Percentiles rank a stretch among this genome's conserved stretches.
phyloP scores from a whole-genome alignment of 2,797 vertebrate genomes.

The Gymnopithys bicolor region DNA sequence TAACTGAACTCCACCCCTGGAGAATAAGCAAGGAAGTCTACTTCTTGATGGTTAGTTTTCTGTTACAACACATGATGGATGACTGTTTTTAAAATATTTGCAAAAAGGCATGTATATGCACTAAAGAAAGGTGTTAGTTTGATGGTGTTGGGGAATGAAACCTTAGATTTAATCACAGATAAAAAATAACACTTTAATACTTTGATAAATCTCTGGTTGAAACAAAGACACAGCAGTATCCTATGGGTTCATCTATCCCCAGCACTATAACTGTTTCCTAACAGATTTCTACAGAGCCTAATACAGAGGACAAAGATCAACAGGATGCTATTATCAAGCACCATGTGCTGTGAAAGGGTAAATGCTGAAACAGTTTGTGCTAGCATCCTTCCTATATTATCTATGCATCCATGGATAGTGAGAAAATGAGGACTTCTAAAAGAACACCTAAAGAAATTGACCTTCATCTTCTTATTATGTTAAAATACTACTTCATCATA shows the following conservation, averaged over 20 bases:
- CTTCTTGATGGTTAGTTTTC: slow-evolving; percentile 12
- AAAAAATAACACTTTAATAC: slow-evolving; percentile 9
- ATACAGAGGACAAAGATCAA: slow-evolving; percentile 18
- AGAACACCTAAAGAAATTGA: background rate
- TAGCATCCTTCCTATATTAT: background rate
- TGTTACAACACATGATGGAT: slow-evolving; percentile 3
- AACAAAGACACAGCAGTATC: background rate
- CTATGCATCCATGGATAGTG: background rate
- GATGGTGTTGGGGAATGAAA: background rate
- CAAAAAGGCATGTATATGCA: background rate
- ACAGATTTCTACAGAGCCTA: background rate
- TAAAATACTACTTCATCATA: slow-evolving; percentile 15
- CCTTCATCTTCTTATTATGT: background rate
- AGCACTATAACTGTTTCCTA: background rate
- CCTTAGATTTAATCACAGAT: background rate
- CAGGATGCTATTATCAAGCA: background rate
- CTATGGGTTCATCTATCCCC: background rate
- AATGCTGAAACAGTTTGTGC: background rate
- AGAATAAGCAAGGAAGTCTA: slow-evolving; percentile 15
- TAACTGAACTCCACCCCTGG: slow-evolving; percentile 4
- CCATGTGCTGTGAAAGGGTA: background rate
- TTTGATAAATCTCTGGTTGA: background rate
- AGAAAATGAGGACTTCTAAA: background rate
- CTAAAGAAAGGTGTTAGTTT: background rate
- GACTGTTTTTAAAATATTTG: slow-evolving; percentile 6